These are phyloP conservation scores for Penaeus indicus DNA, from an alignment of 1,140 invertebrate species.

Conservation along the genomic window DNA sequence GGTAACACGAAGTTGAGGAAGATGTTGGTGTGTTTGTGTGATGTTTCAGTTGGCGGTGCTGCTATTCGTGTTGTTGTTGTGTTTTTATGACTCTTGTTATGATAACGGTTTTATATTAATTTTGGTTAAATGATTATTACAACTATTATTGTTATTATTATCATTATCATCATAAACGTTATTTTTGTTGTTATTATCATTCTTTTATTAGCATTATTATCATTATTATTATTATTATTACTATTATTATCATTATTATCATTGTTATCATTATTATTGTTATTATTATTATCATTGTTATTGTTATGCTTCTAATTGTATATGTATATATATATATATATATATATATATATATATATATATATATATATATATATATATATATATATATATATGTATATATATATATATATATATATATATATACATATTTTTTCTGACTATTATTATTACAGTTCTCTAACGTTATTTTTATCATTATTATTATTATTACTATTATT, in stretches of 20 bases:
- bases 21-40: too few relatives aligned
- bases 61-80: too few relatives aligned
- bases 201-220: slow-evolving; percentile 5
- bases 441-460: too few relatives aligned
- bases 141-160: not conserved
- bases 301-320: not conserved
- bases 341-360: slow-evolving; percentile 20
- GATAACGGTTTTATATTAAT: too few relatives aligned
- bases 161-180: not conserved
- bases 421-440: too few relatives aligned
- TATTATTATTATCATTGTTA: not conserved
- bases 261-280: not conserved
- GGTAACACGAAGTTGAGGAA: too few relatives aligned
- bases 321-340: slow-evolving; percentile 17
- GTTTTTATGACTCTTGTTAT: too few relatives aligned
- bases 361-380: slow-evolving; percentile 16
- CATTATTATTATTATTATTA: not conserved
- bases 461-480: too few relatives aligned
- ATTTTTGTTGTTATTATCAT: not conserved
- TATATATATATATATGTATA: not conserved
- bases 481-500: too few relatives aligned
- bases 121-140: not conserved
- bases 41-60: too few relatives aligned
- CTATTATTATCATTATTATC: not conserved
- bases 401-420: too few relatives aligned